phyloP scores from a whole-genome alignment of 2,113 vertebrate species.

The Anguilla rostrata region DNA sequence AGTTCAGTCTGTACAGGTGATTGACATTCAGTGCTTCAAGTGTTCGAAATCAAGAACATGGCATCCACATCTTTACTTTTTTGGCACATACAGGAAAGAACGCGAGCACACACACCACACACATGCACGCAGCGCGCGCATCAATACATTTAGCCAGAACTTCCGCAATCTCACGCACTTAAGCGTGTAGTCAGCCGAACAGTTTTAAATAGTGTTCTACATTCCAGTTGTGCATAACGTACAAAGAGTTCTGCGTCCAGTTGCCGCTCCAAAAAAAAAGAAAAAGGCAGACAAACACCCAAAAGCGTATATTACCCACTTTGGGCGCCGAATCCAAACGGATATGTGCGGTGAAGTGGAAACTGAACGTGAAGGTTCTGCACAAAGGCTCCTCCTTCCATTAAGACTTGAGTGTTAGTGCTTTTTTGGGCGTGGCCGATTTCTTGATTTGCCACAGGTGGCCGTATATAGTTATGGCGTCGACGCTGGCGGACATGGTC shows the following conservation, averaged over 20 bases:
- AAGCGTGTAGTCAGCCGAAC: conserved; percentile 48
- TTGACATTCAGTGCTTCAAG: conserved; percentile 84
- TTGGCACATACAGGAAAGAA: conserved; percentile 65
- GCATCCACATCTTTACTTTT: conserved; percentile 54
- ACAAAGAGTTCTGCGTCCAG: conserved; percentile 67
- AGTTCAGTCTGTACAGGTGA: conserved; percentile 67
- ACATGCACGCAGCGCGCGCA: conserved; percentile 54
- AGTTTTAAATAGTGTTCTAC: conserved; percentile 70
- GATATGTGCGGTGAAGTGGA: conserved; percentile 73
- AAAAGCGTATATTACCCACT: conserved; percentile 54
- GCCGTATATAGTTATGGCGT: conserved; percentile 91
- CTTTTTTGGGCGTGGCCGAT: conserved; percentile 88
- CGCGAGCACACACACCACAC: conserved; percentile 53
- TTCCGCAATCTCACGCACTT: conserved; percentile 52
- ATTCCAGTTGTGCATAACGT: conserved; percentile 83
- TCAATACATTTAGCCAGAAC: conserved; percentile 47
- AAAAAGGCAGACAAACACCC: conserved; percentile 2
- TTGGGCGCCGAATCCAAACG: conserved; percentile 66
- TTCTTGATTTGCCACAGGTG: conserved; percentile 97
- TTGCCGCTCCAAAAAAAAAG: conserved; percentile 39
- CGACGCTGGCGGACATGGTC: conserved; percentile 94
- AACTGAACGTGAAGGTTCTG: conserved; percentile 55
- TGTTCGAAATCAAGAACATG: conserved; percentile 70
- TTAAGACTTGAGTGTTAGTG: conserved; percentile 76
- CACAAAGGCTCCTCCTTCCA: conserved; percentile 34